Percentiles rank a stretch among this genome's conserved stretches.
phyloP scores from a whole-genome alignment of 2,888 invertebrate species.

The Allophyes oxyacanthae region DNA sequence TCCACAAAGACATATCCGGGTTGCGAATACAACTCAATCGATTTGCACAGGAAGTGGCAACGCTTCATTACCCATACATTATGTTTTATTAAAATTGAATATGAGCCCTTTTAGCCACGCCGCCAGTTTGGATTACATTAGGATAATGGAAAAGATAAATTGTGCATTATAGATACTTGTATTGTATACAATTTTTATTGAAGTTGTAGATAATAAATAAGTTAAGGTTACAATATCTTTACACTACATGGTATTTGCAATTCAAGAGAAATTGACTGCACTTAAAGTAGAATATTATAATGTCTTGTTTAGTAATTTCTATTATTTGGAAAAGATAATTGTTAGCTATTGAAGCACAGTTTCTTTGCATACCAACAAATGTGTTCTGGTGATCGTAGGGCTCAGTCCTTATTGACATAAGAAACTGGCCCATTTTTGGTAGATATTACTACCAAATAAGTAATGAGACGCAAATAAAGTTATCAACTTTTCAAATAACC shows the following conservation, averaged over 20 bases:
- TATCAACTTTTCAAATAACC: background rate
- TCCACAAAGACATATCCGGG: slow-evolving; percentile 84
- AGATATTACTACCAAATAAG: too few species aligned
- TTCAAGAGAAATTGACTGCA: too few species aligned
- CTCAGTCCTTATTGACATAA: too few species aligned
- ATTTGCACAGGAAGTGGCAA: slow-evolving; percentile 78
- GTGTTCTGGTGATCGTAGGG: too few species aligned
- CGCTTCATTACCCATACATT: slow-evolving; percentile 81
- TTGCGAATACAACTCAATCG: slow-evolving; percentile 80
- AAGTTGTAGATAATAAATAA: background rate
- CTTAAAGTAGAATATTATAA: too few species aligned
- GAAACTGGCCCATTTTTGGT: too few species aligned
- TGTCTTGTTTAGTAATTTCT: too few species aligned
- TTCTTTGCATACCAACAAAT: too few species aligned
- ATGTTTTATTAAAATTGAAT: slow-evolving; percentile 68
- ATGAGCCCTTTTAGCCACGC: slow-evolving; percentile 71
- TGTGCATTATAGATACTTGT: background rate
- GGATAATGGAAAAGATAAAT: slow-evolving; percentile 18
- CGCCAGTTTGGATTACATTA: slow-evolving; percentile 68
- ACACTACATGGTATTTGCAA: too few species aligned
- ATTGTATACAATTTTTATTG: background rate
- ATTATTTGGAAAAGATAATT: too few species aligned
- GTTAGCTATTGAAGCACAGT: too few species aligned
- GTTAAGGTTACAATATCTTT: too few species aligned
- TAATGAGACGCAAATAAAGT: background rate